Evolutionary conservation across 2,797 vertebrate genomes (phyloP).

Genomic region (Bucorvus abyssinicus): DNA sequence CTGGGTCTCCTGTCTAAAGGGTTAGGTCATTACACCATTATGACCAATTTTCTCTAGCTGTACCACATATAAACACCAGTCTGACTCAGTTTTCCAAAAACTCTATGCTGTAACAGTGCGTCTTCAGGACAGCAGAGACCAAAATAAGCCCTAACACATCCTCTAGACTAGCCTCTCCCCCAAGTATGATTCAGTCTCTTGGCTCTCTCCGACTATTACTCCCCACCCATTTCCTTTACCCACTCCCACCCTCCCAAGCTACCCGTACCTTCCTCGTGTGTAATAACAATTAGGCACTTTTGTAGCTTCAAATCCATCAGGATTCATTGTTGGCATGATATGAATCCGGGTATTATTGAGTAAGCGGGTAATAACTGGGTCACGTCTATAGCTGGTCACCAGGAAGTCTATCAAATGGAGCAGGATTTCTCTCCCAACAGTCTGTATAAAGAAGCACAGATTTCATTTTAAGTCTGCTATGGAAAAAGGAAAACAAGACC

Average conservation of each 20-base stretch:
- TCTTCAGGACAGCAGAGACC: neutral
- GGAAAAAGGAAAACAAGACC: neutral
- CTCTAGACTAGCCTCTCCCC: neutral
- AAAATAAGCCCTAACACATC: conserved; percentile 3
- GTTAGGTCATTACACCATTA: neutral
- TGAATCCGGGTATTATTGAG: conserved; percentile 87
- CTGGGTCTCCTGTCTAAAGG: neutral
- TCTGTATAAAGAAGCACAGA: conserved; percentile 69
- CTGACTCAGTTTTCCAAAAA: conserved; percentile 32
- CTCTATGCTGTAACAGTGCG: fast-evolving
- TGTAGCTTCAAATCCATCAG: conserved; percentile 87
- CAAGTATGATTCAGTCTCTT: neutral
- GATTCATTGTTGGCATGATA: conserved; percentile 94
- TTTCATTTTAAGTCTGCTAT: neutral
- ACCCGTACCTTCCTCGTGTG: conserved; percentile 82
- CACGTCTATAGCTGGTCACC: conserved; percentile 77
- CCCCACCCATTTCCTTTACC: neutral
- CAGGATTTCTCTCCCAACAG: conserved; percentile 88
- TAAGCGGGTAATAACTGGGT: conserved; percentile 77
- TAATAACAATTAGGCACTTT: conserved; percentile 74
- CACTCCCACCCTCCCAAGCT: neutral
- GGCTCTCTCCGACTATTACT: neutral
- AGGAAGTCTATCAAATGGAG: conserved; percentile 89
- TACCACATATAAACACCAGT: neutral
- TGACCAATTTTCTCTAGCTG: neutral